Evolutionary conservation across 2,113 vertebrate species (phyloP).

Genomic region (Xenopus borealis): DNA sequence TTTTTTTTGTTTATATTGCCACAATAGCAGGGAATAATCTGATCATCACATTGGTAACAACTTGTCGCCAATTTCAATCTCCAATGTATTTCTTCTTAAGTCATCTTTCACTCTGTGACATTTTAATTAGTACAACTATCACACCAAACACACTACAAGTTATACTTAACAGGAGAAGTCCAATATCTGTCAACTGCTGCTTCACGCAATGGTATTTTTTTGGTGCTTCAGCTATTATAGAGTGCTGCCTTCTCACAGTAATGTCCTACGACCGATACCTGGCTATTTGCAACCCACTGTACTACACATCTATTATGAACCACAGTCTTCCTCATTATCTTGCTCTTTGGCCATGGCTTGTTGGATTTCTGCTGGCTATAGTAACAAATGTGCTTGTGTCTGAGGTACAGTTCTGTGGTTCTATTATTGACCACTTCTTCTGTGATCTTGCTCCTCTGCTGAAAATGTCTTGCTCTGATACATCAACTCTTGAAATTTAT

Average conservation of each 20-base stretch:
- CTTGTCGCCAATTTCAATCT: slow-evolving; percentile 46
- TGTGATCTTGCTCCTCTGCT: slow-evolving; percentile 12
- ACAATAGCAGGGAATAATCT: slow-evolving; percentile 47
- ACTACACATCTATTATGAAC: slow-evolving; percentile 51
- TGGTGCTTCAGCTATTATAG: slow-evolving; percentile 39
- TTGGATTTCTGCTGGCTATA: background rate
- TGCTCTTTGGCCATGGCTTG: background rate
- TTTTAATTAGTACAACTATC: slow-evolving; percentile 47
- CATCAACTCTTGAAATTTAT: background rate
- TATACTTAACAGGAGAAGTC: slow-evolving; percentile 6
- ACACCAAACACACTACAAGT: slow-evolving; percentile 44
- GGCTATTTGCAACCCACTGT: slow-evolving; percentile 44
- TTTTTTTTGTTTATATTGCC: slow-evolving; percentile 36
- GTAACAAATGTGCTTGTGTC: background rate
- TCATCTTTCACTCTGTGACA: slow-evolving; percentile 52
- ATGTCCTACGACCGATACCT: slow-evolving; percentile 54
- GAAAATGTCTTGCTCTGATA: slow-evolving; percentile 1
- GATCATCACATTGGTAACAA: slow-evolving; percentile 45
- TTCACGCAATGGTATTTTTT: slow-evolving; percentile 47
- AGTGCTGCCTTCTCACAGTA: slow-evolving; percentile 48
- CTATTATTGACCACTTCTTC: slow-evolving; percentile 13
- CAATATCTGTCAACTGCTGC: slow-evolving; percentile 47
- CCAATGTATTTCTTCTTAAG: slow-evolving; percentile 58
- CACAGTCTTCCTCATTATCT: slow-evolving; percentile 6
- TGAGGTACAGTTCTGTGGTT: slow-evolving; percentile 5